A percentile compares a stretch with the other conserved stretches of the same genome.
These are phyloP conservation scores for Zapornia atra DNA, from an alignment of 2,113 vertebrate species.

Conservation along the genomic window DNA sequence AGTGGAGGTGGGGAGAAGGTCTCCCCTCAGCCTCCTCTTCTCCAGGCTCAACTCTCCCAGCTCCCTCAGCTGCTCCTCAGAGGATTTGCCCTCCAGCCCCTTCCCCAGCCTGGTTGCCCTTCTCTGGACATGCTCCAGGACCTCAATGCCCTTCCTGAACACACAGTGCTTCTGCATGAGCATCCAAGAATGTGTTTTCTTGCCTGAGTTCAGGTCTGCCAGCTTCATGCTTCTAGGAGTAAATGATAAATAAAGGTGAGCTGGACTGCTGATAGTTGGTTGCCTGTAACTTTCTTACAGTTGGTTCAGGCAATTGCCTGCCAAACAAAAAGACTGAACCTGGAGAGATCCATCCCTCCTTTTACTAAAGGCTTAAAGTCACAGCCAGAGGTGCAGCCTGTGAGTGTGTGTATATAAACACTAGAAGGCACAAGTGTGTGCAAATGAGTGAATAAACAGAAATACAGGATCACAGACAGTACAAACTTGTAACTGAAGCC, in stretches of 20 bases:
- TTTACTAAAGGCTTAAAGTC: neutral
- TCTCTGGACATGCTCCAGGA: too few species aligned
- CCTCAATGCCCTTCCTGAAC: too few species aligned
- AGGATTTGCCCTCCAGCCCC: too few species aligned
- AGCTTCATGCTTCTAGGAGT: neutral
- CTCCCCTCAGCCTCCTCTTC: too few species aligned
- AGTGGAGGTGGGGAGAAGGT: too few species aligned
- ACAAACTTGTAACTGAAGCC: neutral
- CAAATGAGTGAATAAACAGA: neutral
- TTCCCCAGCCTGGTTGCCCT: too few species aligned
- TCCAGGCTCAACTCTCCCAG: too few species aligned
- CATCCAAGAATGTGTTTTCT: neutral
- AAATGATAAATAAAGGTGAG: neutral
- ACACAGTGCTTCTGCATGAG: neutral
- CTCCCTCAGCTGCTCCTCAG: too few species aligned
- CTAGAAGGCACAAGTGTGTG: neutral
- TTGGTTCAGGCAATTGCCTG: neutral
- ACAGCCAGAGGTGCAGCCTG: neutral
- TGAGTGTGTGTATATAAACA: accelerated
- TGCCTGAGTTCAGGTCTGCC: neutral
- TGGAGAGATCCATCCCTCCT: neutral
- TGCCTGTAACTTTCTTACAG: neutral
- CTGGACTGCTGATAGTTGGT: neutral
- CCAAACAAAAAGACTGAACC: neutral
- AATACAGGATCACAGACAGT: neutral